phyloP scores from a whole-genome alignment of 2,888 invertebrate species.

The Netelia virgata region DNA sequence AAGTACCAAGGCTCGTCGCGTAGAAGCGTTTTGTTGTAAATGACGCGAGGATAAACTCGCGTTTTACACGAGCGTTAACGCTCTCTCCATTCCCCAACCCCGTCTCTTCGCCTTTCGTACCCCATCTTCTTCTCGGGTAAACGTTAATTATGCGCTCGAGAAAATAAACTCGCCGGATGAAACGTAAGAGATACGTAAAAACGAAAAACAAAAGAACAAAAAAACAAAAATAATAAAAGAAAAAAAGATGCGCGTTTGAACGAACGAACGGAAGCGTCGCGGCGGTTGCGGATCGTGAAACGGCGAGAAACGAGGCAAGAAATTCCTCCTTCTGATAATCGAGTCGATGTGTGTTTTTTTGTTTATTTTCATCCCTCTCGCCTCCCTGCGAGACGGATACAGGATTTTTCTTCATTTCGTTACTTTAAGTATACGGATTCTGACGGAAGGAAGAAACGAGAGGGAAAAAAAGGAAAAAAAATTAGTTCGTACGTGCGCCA shows the following conservation, averaged over 20 bases:
- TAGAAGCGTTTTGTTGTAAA: background rate
- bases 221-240: too few species aligned
- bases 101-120: constrained; percentile 5
- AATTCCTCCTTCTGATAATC: constrained; percentile 67
- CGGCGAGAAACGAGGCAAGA: constrained; percentile 19
- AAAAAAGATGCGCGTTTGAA: background rate
- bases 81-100: background rate
- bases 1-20: background rate
- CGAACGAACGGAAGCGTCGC: constrained; percentile 11
- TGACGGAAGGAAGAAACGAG: background rate
- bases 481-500: background rate
- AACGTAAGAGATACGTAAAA: constrained; percentile 50
- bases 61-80: constrained; percentile 51
- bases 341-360: constrained; percentile 25
- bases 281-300: constrained; percentile 50
- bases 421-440: constrained; percentile 24
- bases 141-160: constrained; percentile 52
- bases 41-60: constrained; percentile 4
- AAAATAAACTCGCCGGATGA: constrained; percentile 56
- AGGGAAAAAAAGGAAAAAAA: constrained; percentile 17
- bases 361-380: constrained; percentile 16
- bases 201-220: too few species aligned
- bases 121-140: constrained; percentile 1
- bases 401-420: too few species aligned
- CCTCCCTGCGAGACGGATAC: background rate